phyloP scores from a whole-genome alignment of 1,140 invertebrate genomes.

The Parapsyche elsis region DNA sequence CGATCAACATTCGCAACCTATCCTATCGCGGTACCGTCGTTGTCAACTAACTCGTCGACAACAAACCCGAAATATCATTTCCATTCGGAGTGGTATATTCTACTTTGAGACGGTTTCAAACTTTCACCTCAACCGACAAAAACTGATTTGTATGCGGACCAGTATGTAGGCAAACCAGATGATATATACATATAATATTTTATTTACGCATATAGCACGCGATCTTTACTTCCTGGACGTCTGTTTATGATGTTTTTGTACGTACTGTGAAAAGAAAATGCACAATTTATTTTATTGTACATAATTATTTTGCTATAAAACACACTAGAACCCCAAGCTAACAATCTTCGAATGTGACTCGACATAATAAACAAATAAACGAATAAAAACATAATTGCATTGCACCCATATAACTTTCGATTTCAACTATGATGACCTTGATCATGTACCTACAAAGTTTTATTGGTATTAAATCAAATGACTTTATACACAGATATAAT shows the following conservation, averaged over 20 bases:
- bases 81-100: not conserved
- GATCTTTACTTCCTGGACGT: constrained; percentile 1
- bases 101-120: not conserved
- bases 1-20: not conserved
- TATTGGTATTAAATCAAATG: too few relatives aligned
- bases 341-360: too few relatives aligned
- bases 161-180: constrained; percentile 4
- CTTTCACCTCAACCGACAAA: constrained; percentile 10
- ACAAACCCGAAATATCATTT: not conserved
- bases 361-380: too few relatives aligned
- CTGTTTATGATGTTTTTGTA: too few relatives aligned
- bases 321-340: too few relatives aligned
- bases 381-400: constrained; percentile 15
- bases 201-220: not conserved
- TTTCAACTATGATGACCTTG: not conserved
- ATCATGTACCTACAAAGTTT: not conserved
- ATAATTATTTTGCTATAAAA: too few relatives aligned
- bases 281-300: too few relatives aligned
- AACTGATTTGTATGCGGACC: constrained; percentile 2
- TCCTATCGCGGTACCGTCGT: not conserved
- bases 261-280: too few relatives aligned
- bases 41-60: not conserved
- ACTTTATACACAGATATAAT: too few relatives aligned
- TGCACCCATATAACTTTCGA: constrained; percentile 8
- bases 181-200: not conserved